Conservation (phyloP, 2,797 vertebrate species). For the Leontocebus nigricollis region DNA sequence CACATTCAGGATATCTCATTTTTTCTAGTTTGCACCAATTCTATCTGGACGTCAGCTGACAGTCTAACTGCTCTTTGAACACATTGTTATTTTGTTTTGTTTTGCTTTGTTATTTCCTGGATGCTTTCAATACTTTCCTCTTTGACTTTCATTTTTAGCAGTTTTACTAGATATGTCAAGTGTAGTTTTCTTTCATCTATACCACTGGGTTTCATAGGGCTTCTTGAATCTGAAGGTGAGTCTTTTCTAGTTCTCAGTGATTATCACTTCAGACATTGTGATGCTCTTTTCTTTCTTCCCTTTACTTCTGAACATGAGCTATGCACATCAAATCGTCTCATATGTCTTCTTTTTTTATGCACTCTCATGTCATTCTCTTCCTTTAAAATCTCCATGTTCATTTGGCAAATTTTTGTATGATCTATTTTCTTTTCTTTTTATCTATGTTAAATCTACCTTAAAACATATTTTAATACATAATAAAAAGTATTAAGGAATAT, state of each 20-base stretch:
- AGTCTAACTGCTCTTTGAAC: neutral
- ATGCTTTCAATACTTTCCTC: neutral
- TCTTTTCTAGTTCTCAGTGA: neutral
- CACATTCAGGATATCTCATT: neutral
- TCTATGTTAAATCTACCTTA: neutral
- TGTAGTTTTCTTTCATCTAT: neutral
- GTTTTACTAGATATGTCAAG: neutral
- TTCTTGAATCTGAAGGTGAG: neutral
- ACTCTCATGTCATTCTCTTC: neutral
- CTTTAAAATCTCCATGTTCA: neutral
- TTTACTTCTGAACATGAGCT: neutral
- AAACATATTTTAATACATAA: neutral
- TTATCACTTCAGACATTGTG: neutral
- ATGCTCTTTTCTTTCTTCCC: neutral
- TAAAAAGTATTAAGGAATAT: no score
- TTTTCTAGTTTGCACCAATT: neutral
- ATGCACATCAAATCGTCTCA: neutral
- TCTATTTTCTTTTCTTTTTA: neutral
- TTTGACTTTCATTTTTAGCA: neutral
- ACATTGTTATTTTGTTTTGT: neutral
- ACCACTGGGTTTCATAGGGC: neutral
- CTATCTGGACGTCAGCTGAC: neutral
- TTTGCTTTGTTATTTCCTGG: neutral
- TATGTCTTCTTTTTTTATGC: neutral
- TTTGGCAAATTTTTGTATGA: neutral